A percentile compares a stretch with the other conserved stretches of the same genome.
These are phyloP conservation scores for Aix galericulata DNA, from an alignment of 2,113 vertebrate genomes.

Conservation along the genomic window DNA sequence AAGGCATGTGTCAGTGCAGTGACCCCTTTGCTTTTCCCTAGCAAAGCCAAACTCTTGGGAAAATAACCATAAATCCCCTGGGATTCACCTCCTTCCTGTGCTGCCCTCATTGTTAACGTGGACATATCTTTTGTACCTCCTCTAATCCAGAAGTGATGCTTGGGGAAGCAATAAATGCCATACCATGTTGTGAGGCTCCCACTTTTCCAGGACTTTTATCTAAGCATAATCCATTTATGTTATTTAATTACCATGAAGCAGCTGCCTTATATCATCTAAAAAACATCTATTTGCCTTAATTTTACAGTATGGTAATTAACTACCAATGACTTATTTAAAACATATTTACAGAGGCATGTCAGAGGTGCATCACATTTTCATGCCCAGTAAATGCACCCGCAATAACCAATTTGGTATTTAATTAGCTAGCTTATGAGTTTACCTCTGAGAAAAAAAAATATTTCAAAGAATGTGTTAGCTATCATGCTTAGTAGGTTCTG, in stretches of 20 bases:
- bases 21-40: not conserved
- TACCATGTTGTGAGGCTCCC: not conserved
- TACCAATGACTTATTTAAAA: not conserved
- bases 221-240: not conserved
- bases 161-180: not conserved
- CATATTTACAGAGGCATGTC: conserved; percentile 35
- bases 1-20: not conserved
- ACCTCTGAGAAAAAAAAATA: conserved; percentile 41
- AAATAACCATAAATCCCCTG: not conserved
- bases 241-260: conserved; percentile 33
- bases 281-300: conserved; percentile 34
- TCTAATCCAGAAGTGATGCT: not conserved
- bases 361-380: conserved; percentile 5
- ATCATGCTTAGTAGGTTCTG: not conserved
- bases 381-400: not conserved
- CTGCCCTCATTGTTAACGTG: rapidly evolving
- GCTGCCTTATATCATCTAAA: not conserved
- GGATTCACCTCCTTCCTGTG: not conserved
- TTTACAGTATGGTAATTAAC: conserved; percentile 30
- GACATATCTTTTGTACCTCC: not conserved
- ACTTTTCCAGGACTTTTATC: conserved; percentile 8
- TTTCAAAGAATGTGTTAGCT: not conserved
- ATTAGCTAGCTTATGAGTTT: conserved; percentile 37
- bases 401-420: conserved; percentile 40
- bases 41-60: not conserved